Conservation (phyloP, 1,140 invertebrate species). For the Anagrus nilaparvatae region DNA sequence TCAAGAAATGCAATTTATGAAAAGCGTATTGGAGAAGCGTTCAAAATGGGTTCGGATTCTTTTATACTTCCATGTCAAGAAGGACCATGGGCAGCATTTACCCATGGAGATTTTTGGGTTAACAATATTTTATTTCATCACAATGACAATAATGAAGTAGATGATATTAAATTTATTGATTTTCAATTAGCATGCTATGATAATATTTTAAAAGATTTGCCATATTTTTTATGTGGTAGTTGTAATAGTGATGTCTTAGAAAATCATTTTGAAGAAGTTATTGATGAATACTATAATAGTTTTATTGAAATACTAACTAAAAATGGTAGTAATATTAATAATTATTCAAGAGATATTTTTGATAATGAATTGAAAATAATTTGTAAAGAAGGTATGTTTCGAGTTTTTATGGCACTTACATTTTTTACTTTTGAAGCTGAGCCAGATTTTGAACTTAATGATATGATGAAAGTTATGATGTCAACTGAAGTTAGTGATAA, state of each 20-base stretch:
- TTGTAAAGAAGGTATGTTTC: neutral
- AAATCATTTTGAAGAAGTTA: conserved; percentile 3
- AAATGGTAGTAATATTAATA: neutral
- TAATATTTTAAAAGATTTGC: neutral
- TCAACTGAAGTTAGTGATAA: neutral
- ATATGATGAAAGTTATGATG: neutral
- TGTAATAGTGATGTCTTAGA: neutral
- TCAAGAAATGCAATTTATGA: neutral
- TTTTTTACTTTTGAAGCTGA: conserved; percentile 1
- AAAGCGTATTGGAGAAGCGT: neutral
- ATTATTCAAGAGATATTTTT: conserved; percentile 1
- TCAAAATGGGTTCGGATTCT: neutral
- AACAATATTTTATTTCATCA: conserved; percentile 6
- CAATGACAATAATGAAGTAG: neutral
- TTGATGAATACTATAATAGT: neutral
- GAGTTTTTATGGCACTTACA: conserved; percentile 2
- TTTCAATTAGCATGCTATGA: neutral
- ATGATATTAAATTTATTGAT: conserved; percentile 1
- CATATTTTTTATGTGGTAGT: neutral
- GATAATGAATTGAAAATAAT: neutral
- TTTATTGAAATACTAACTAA: neutral
- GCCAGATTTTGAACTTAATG: neutral
- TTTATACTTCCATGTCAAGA: neutral
- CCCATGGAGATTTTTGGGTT: conserved; percentile 4
- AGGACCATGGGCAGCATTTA: neutral